Base-by-base conservation (phyloP, 1,140 invertebrate species). In the Drosophila punjabiensis region DNA sequence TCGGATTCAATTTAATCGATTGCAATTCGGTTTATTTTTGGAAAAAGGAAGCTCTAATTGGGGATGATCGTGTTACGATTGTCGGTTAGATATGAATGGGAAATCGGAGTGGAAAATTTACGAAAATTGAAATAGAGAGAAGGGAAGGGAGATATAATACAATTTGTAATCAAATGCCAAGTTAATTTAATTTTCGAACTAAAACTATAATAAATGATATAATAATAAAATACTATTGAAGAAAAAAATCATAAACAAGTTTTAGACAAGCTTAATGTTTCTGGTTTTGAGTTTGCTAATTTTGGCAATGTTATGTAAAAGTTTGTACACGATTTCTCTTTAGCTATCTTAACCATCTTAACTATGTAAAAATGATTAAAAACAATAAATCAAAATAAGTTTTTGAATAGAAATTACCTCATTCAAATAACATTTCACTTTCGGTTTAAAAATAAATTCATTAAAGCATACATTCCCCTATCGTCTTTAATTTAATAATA, bases 1-100 rank as follows among this genome's bases (percentile, higher is more conserved):
- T 69, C 35, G 39, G 65, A 69, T 71, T 69, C 68, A 37, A 56
- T 68, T 69, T 69, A 71, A 71, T 71, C 64, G 64, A 70, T 68
- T 67, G 63, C 67, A 39, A 68, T 70, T 70, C 30, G 47, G 47
- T 52, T 66, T 41, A 20, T 28, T 64, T 55, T 70, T 35, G 39
- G 50, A 28, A 56, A 69, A 69, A 56, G 50, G 37, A 43, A 33
- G 13, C 65, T 56, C 64, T 74, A 60, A 74, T 74, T 71, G 67
- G 52, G 16, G 56, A 33, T 53, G 68, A 74, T 74, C 67, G 47
- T 43, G 45, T 74, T 71, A 43, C 55, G 55, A 74, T 71, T 61
- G 68, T 56, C 39, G 68, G 68, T 69, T 68, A 48, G 64, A 68
- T 71, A 33, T 33, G 64, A 33, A 20, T 14, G 43, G 37, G 64